phyloP scores from a whole-genome alignment of 2,888 invertebrate species.

The Listrodromus nycthemerus region DNA sequence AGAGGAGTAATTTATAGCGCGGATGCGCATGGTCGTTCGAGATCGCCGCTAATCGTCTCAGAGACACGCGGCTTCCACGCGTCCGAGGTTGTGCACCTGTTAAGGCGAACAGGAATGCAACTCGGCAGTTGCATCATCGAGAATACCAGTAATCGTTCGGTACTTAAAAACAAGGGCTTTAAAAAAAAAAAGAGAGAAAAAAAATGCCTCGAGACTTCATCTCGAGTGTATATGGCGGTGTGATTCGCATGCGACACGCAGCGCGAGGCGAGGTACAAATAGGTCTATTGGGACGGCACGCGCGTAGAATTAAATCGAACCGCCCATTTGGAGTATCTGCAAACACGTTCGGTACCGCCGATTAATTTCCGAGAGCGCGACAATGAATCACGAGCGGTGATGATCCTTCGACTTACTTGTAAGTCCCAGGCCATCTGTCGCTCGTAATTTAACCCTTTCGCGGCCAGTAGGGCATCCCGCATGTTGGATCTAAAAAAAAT shows the following conservation, averaged over 20 bases:
- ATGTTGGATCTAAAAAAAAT: slow-evolving; percentile 1
- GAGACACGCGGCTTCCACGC: slow-evolving; percentile 38
- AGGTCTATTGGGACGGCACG: slow-evolving; percentile 52
- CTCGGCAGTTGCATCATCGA: slow-evolving; percentile 48
- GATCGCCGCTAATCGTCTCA: slow-evolving; percentile 6
- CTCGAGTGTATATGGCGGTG: slow-evolving; percentile 31
- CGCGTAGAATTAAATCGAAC: slow-evolving; percentile 49
- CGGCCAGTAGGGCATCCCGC: slow-evolving; percentile 1
- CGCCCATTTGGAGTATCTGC: slow-evolving; percentile 56
- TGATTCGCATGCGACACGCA: slow-evolving; percentile 41
- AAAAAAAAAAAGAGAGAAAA: neutral
- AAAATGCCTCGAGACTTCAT: slow-evolving; percentile 40
- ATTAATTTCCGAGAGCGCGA: slow-evolving; percentile 44
- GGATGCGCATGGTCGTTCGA: slow-evolving; percentile 31
- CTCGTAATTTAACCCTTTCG: slow-evolving; percentile 14
- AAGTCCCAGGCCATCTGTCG: slow-evolving; percentile 2
- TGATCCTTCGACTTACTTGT: slow-evolving; percentile 17
- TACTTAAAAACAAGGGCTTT: slow-evolving; percentile 13
- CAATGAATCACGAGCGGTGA: slow-evolving; percentile 56
- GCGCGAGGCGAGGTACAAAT: slow-evolving; percentile 59
- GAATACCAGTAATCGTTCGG: neutral
- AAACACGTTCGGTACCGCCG: slow-evolving; percentile 53
- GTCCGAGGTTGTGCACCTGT: slow-evolving; percentile 46
- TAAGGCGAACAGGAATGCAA: slow-evolving; percentile 56
- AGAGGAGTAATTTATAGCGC: slow-evolving; percentile 36